These are phyloP conservation scores for Hirtodrosophila duncani DNA, from an alignment of 2,888 invertebrate genomes.

Conservation along the genomic window DNA sequence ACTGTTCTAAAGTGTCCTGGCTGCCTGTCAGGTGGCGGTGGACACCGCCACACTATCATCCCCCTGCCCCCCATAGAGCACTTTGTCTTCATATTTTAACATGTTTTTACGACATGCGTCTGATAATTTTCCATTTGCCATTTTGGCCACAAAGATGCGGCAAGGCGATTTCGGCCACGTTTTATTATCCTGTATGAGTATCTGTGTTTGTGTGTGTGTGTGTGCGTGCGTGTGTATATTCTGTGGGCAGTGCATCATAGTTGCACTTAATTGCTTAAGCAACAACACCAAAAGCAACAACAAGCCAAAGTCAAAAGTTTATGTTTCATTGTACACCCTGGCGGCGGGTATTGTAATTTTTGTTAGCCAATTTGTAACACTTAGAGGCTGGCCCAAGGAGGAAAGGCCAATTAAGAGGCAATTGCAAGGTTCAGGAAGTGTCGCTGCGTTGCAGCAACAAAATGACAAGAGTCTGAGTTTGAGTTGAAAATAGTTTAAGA, in stretches of 20 bases:
- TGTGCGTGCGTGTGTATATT: conserved; percentile 1
- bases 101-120: conserved; percentile 15
- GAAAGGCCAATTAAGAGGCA: too few relatives aligned
- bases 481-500: too few relatives aligned
- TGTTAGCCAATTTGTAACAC: too few relatives aligned
- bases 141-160: conserved; percentile 12
- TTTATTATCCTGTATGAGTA: neutral
- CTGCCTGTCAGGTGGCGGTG: too few relatives aligned
- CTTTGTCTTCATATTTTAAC: conserved; percentile 13
- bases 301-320: conserved; percentile 1
- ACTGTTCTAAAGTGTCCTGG: neutral
- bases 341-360: too few relatives aligned
- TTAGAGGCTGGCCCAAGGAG: too few relatives aligned
- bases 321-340: too few relatives aligned
- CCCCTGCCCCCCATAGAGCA: neutral
- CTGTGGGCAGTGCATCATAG: neutral
- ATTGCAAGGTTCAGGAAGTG: too few relatives aligned
- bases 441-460: too few relatives aligned
- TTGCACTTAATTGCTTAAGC: conserved; percentile 16
- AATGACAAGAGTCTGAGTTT: too few relatives aligned
- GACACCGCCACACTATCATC: too few relatives aligned
- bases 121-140: conserved; percentile 17
- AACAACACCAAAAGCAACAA: neutral
- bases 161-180: neutral
- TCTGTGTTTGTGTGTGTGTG: neutral